phyloP scores from a whole-genome alignment of 2,888 invertebrate genomes.

The Abrostola triplasia region DNA sequence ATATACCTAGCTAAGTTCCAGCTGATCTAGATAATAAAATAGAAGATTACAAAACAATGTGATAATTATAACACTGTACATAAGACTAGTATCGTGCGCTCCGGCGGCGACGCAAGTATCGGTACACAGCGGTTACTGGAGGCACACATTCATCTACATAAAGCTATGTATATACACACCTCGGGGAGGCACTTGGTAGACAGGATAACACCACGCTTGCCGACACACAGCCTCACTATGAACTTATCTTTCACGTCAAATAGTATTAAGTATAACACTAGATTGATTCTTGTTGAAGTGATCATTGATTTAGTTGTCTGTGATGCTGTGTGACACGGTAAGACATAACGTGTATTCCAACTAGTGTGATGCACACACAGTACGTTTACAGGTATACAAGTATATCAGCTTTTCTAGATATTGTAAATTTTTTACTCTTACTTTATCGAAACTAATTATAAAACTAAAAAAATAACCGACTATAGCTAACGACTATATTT shows the following conservation, averaged over 20 bases:
- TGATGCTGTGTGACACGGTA: constrained; percentile 28
- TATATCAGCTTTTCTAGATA: background rate
- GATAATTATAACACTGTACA: constrained; percentile 82
- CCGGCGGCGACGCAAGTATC: constrained; percentile 22
- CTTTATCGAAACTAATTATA: background rate
- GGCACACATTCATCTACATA: constrained; percentile 80
- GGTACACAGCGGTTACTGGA: constrained; percentile 48
- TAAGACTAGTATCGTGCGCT: constrained; percentile 67
- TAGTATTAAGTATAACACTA: background rate
- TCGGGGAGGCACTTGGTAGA: constrained; percentile 80
- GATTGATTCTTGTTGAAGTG: too few relatives aligned
- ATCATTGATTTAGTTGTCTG: background rate
- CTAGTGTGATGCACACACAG: constrained; percentile 11
- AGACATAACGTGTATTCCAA: constrained; percentile 37
- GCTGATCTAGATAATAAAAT: constrained; percentile 74
- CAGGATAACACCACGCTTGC: constrained; percentile 35
- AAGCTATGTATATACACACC: constrained; percentile 81
- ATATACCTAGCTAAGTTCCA: constrained; percentile 80
- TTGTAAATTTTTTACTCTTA: background rate
- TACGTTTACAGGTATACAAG: constrained; percentile 4
- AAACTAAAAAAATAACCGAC: too few relatives aligned
- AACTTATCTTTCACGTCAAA: background rate
- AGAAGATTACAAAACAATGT: constrained; percentile 81
- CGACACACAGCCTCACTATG: constrained; percentile 17
- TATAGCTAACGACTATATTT: too few relatives aligned